These are phyloP conservation scores for Tetrao urogallus DNA, from an alignment of 2,113 vertebrate genomes.

Conservation along the genomic window DNA sequence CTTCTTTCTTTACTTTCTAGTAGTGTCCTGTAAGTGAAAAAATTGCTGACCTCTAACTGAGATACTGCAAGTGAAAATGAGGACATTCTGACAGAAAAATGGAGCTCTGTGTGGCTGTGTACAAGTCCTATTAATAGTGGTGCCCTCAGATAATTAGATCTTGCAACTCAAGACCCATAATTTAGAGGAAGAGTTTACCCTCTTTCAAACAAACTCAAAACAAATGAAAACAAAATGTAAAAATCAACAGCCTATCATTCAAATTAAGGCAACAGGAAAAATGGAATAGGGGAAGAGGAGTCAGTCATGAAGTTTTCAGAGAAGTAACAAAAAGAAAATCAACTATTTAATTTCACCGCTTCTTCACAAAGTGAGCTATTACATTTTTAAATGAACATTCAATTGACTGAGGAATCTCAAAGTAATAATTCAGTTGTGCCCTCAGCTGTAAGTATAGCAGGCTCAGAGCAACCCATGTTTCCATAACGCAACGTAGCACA, in stretches of 20 bases:
- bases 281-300: background rate
- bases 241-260: background rate
- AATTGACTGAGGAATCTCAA: background rate
- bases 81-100: background rate
- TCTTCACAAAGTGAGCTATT: background rate
- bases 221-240: background rate
- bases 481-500: fast-evolving
- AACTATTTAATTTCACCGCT: background rate
- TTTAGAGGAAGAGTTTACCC: background rate
- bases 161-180: background rate
- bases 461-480: background rate
- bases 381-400: background rate
- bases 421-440: background rate
- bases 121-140: background rate
- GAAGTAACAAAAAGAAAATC: background rate
- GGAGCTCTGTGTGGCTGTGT: background rate
- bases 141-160: background rate
- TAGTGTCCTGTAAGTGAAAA: background rate
- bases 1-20: background rate
- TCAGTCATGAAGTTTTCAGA: background rate
- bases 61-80: background rate
- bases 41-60: constrained; percentile 10
- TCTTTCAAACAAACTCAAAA: background rate
- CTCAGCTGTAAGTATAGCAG: background rate
- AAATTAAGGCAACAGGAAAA: background rate